Percentiles rank a stretch among this genome's conserved stretches.
Conservation (phyloP, 2,888 invertebrate species). For the Dexiosoma caninum region DNA sequence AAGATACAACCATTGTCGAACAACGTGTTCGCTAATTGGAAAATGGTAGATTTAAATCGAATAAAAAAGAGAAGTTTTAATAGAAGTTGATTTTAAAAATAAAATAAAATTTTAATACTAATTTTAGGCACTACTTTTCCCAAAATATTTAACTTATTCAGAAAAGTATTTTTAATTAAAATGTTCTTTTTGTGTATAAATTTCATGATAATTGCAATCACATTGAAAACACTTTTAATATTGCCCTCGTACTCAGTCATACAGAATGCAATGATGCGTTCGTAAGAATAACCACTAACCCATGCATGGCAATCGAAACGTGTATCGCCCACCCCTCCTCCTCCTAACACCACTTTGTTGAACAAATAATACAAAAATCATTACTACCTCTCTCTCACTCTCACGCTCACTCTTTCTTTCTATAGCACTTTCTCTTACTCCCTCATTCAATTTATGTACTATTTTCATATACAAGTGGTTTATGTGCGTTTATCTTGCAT, state of each 20-base stretch:
- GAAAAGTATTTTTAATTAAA: too few relatives aligned
- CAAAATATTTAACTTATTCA: too few relatives aligned
- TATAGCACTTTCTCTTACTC: background rate
- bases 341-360: too few relatives aligned
- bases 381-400: background rate
- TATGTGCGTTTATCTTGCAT: constrained; percentile 44
- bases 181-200: too few relatives aligned
- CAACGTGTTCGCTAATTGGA: too few relatives aligned
- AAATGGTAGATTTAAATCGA: too few relatives aligned
- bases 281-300: background rate
- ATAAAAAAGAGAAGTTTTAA: too few relatives aligned
- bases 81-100: too few relatives aligned
- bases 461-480: background rate
- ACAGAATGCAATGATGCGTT: constrained; percentile 25
- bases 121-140: too few relatives aligned
- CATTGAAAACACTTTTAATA: background rate
- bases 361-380: background rate
- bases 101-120: too few relatives aligned
- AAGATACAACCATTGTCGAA: too few relatives aligned
- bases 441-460: background rate
- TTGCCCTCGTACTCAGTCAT: background rate
- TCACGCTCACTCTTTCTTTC: background rate
- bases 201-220: too few relatives aligned
- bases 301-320: background rate
- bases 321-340: constrained; percentile 5